These are phyloP conservation scores for Ochotona curzoniae DNA, from an alignment of 2,113 vertebrate genomes.

Conservation along the genomic window DNA sequence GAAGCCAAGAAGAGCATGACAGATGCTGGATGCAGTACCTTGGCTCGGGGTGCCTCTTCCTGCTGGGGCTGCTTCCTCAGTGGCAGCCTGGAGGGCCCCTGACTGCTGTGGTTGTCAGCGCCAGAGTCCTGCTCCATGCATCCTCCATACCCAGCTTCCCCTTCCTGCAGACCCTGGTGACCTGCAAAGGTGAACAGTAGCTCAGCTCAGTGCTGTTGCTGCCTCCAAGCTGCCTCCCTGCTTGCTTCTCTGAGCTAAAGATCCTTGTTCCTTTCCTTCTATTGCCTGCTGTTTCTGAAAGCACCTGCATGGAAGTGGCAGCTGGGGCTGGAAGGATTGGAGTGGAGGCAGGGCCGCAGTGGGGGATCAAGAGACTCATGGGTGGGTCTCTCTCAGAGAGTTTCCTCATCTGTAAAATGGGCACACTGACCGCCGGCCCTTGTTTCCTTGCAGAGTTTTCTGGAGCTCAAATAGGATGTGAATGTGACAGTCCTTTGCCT, in stretches of 20 bases:
- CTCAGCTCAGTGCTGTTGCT: background rate
- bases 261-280: background rate
- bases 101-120: background rate
- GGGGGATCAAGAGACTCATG: background rate
- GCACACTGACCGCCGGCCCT: background rate
- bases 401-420: constrained; percentile 18
- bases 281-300: background rate
- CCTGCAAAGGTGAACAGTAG: constrained; percentile 49
- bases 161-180: constrained; percentile 43
- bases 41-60: constrained; percentile 28
- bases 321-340: too few relatives aligned
- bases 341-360: background rate
- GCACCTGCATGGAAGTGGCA: background rate
- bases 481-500: background rate
- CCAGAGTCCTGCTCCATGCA: background rate
- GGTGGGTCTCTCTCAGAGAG: background rate
- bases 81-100: background rate
- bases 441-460: background rate
- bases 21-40: background rate
- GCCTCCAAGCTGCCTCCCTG: background rate
- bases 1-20: background rate
- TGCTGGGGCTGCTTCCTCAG: constrained; percentile 14
- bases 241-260: background rate
- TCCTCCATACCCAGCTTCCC: constrained; percentile 3
- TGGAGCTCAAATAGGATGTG: background rate